Evolutionary conservation across 2,888 invertebrate genomes (phyloP).

Genomic region (Linyphia triangularis): DNA sequence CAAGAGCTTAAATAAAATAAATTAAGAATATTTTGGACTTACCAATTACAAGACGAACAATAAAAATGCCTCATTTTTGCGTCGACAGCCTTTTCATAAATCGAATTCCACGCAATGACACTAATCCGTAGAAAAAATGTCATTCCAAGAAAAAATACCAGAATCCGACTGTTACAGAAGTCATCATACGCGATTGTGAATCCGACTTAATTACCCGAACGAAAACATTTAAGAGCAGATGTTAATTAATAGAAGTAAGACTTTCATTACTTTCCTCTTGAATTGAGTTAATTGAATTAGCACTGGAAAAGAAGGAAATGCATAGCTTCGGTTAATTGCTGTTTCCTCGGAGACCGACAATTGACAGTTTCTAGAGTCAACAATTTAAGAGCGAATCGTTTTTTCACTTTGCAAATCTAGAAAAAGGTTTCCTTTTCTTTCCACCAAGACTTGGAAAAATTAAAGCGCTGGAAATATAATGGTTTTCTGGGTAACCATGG

Average conservation of each 20-base stretch:
- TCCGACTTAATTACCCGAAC: conserved; percentile 62
- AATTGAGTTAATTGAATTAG: conserved; percentile 67
- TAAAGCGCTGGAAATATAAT: background rate
- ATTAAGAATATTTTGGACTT: conserved; percentile 34
- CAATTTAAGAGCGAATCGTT: conserved; percentile 44
- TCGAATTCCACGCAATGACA: conserved; percentile 42
- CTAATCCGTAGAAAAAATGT: conserved; percentile 13
- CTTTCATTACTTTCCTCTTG: conserved; percentile 23
- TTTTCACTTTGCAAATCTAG: conserved; percentile 70
- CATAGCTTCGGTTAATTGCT: conserved; percentile 64
- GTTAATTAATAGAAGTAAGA: conserved; percentile 67
- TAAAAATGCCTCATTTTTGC: conserved; percentile 28
- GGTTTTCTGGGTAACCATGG: conserved; percentile 45
- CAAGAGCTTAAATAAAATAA: conserved; percentile 9
- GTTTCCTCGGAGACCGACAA: conserved; percentile 64
- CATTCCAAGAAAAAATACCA: conserved; percentile 19
- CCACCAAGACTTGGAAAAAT: conserved; percentile 1
- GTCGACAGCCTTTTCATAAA: conserved; percentile 45
- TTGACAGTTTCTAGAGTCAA: conserved; percentile 73
- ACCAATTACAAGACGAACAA: conserved; percentile 46
- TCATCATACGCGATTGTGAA: conserved; percentile 30
- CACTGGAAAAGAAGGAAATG: conserved; percentile 54
- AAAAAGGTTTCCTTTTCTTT: conserved; percentile 57
- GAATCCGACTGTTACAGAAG: conserved; percentile 52
- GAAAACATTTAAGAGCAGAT: conserved; percentile 74